phyloP scores from a whole-genome alignment of 1,140 invertebrate species.

The Nixonia krombeini region DNA sequence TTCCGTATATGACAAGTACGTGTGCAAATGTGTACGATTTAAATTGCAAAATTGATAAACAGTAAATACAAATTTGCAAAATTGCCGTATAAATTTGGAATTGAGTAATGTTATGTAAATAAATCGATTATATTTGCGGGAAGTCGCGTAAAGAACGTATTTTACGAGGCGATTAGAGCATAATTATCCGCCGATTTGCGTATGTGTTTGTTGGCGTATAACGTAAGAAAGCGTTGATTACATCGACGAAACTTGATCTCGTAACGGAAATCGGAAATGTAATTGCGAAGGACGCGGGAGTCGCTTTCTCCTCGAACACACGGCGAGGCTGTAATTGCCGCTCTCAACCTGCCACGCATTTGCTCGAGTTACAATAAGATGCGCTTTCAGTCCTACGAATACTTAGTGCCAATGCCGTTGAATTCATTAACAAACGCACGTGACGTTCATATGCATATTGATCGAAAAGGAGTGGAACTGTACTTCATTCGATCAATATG shows the following conservation, averaged over 20 bases:
- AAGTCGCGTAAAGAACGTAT: background rate
- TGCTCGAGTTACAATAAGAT: constrained; percentile 38
- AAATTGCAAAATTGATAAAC: no score
- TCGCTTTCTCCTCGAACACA: constrained; percentile 47
- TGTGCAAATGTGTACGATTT: no score
- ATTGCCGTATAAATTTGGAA: no score
- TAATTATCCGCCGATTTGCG: background rate
- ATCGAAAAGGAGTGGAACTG: no score
- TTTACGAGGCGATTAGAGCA: background rate
- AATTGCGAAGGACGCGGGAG: constrained; percentile 45
- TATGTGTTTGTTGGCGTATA: constrained; percentile 36
- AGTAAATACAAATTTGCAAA: no score
- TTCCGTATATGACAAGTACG: no score
- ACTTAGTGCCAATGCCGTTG: no score
- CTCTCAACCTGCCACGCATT: constrained; percentile 40
- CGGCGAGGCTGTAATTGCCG: constrained; percentile 50
- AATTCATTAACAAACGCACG: no score
- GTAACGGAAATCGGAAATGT: constrained; percentile 47
- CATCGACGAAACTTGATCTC: constrained; percentile 31
- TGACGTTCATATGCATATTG: no score
- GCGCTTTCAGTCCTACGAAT: constrained; percentile 25
- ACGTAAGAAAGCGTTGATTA: constrained; percentile 25
- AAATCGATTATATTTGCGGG: no score
- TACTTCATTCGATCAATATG: no score
- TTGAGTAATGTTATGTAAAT: background rate